A percentile compares a stretch with the other conserved stretches of the same genome.
Evolutionary conservation across 30 jellyfish, hydroid and myxozoan species (phyloP).

Genomic region (Chrysaora quinquecirrha): DNA sequence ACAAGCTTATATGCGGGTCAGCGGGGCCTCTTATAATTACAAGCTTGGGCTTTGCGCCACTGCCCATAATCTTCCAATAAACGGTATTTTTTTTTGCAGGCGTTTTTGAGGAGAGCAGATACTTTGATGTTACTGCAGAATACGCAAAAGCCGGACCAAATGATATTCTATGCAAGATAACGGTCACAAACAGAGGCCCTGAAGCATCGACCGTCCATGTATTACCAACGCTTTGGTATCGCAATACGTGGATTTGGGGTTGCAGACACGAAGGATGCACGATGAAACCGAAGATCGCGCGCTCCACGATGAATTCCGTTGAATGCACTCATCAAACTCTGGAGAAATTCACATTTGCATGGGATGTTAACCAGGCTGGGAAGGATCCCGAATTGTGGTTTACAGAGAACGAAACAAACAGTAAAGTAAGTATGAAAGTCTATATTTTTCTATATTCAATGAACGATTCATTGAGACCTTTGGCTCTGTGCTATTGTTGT

Average conservation of each 20-base stretch:
- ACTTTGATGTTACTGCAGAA: constrained; percentile 90
- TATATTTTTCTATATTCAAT: background rate
- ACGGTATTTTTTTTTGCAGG: too few relatives aligned
- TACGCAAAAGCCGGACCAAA: constrained; percentile 78
- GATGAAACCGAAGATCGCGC: constrained; percentile 79
- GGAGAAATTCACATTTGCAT: constrained; percentile 62
- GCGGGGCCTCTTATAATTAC: too few relatives aligned
- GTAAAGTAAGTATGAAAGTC: constrained; percentile 26
- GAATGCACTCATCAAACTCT: constrained; percentile 80
- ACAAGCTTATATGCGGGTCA: too few relatives aligned
- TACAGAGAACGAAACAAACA: constrained; percentile 91
- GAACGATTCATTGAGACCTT: too few relatives aligned
- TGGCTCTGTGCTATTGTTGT: too few relatives aligned
- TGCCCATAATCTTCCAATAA: too few relatives aligned
- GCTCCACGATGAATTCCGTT: constrained; percentile 58
- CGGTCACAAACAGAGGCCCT: constrained; percentile 88
- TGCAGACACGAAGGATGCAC: constrained; percentile 97
- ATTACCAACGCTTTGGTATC: constrained; percentile 86
- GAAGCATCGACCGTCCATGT: constrained; percentile 78
- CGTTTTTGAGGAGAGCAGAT: constrained; percentile 71
- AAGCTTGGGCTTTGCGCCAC: too few relatives aligned
- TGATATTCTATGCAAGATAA: constrained; percentile 78
- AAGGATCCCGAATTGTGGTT: constrained; percentile 77
- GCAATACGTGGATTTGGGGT: constrained; percentile 99
- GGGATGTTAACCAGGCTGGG: constrained; percentile 85